Percentiles rank a stretch among this genome's conserved stretches.
These are phyloP conservation scores for Drosophila ohnishii DNA, from an alignment of 1,140 invertebrate genomes.

Conservation along the genomic window DNA sequence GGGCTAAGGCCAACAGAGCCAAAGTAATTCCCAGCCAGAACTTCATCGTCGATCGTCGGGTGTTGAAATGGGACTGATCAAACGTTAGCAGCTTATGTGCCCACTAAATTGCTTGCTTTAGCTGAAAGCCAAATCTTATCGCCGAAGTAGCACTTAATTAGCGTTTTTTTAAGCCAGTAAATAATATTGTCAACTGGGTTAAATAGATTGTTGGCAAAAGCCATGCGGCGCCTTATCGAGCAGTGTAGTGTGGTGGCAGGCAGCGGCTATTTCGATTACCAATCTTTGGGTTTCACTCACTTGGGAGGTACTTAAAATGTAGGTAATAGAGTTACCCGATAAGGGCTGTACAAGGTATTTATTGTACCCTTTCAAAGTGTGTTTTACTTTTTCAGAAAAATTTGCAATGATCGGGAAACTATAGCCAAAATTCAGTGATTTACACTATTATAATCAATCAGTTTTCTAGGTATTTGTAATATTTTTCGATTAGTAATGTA, in stretches of 20 bases:
- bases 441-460: background rate
- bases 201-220: constrained; percentile 23
- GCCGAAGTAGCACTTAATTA: constrained; percentile 36
- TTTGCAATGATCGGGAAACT: background rate
- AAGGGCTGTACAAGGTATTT: constrained; percentile 27
- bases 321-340: constrained; percentile 30
- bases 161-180: constrained; percentile 53
- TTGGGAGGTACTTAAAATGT: constrained; percentile 19
- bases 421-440: background rate
- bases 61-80: constrained; percentile 42
- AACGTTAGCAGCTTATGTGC: constrained; percentile 18
- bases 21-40: constrained; percentile 34
- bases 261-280: constrained; percentile 12
- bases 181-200: constrained; percentile 47
- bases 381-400: too few species aligned
- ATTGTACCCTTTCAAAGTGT: constrained; percentile 16
- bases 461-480: background rate
- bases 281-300: constrained; percentile 35
- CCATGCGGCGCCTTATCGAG: constrained; percentile 53
- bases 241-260: constrained; percentile 3
- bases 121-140: constrained; percentile 61
- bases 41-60: constrained; percentile 58
- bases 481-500: too few species aligned
- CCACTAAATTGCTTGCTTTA: constrained; percentile 24
- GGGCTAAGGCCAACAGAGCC: constrained; percentile 35